phyloP scores from a whole-genome alignment of 2,888 invertebrate genomes.

The Hanleya hanleyi region DNA sequence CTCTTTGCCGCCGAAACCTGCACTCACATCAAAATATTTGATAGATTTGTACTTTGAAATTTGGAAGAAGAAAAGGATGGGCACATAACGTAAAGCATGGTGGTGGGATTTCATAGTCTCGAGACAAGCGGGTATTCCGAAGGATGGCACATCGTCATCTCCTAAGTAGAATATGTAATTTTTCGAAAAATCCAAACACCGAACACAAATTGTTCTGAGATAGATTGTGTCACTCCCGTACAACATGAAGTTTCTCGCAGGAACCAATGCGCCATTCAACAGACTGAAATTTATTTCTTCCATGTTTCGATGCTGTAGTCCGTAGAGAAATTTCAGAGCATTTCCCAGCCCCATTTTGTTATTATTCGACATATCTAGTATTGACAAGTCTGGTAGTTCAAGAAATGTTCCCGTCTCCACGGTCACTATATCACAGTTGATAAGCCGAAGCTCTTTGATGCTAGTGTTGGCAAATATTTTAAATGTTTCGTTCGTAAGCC shows the following conservation, averaged over 20 bases:
- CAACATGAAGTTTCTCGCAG: background rate
- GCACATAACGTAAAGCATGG: background rate
- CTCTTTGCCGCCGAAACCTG: background rate
- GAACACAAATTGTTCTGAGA: background rate
- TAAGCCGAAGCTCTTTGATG: background rate
- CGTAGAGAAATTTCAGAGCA: background rate
- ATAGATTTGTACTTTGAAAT: background rate
- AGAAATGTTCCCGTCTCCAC: background rate
- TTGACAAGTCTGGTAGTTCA: background rate
- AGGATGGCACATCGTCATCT: background rate
- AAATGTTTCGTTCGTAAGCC: background rate
- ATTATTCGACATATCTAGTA: background rate
- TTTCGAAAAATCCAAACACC: background rate
- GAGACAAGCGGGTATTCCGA: background rate
- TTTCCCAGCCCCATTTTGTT: background rate
- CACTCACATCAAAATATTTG: background rate
- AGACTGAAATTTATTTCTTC: background rate
- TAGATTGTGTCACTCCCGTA: background rate
- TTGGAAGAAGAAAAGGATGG: background rate
- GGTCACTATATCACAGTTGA: background rate
- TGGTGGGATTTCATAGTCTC: background rate
- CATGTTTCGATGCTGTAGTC: background rate
- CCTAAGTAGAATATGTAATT: background rate
- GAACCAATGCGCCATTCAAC: background rate
- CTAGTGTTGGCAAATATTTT: background rate